A percentile compares a stretch with the other conserved stretches of the same genome.
Evolutionary conservation across 2,113 vertebrate species (phyloP).

Genomic region (Lipophrys pholis): DNA sequence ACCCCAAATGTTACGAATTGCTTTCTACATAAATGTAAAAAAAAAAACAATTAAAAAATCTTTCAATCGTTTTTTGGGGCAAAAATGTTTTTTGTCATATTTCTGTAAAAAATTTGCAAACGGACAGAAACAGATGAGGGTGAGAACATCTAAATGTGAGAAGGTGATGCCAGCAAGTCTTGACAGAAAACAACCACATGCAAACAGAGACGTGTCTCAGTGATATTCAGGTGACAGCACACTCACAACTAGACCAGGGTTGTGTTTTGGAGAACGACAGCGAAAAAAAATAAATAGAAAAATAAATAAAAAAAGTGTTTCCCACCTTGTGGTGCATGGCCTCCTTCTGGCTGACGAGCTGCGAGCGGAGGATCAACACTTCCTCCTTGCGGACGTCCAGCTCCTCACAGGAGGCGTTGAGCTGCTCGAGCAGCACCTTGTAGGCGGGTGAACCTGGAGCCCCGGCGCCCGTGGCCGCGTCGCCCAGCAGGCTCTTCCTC

Average conservation of each 20-base stretch:
- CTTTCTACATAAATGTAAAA: background rate
- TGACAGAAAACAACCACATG: background rate
- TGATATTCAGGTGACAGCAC: background rate
- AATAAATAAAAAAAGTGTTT: too few relatives aligned
- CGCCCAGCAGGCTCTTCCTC: conserved; percentile 89
- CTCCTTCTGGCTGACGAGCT: conserved; percentile 97
- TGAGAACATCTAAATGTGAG: conserved; percentile 29
- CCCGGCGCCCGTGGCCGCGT: conserved; percentile 83
- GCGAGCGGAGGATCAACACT: conserved; percentile 96
- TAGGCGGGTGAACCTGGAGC: conserved; percentile 92
- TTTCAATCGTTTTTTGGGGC: background rate
- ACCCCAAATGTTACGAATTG: too few relatives aligned
- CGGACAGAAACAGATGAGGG: conserved; percentile 24
- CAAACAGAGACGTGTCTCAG: background rate
- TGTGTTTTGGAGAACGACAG: too few relatives aligned
- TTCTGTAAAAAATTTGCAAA: background rate
- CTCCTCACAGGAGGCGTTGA: conserved; percentile 93
- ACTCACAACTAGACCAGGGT: background rate
- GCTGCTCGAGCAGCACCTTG: conserved; percentile 93
- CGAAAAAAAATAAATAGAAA: too few relatives aligned
- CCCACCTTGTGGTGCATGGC: conserved; percentile 94
- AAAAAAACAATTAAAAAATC: background rate
- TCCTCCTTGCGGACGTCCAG: conserved; percentile 98
- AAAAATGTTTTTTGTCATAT: background rate
- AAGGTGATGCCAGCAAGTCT: conserved; percentile 20